phyloP scores from a whole-genome alignment of 2,113 vertebrate genomes.

The Mastomys coucha region DNA sequence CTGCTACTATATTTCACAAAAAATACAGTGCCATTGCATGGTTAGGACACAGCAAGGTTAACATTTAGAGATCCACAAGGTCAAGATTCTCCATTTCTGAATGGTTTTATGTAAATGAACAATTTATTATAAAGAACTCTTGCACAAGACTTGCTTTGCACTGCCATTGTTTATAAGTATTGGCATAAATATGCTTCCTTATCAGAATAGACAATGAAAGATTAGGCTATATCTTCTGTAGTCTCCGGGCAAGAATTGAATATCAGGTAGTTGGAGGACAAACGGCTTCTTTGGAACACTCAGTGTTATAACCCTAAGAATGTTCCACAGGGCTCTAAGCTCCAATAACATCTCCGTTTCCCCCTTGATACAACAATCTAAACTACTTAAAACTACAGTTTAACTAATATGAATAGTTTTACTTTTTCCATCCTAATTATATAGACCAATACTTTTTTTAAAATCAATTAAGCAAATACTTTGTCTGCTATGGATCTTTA shows the following conservation, averaged over 20 bases:
- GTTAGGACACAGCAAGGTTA: background rate
- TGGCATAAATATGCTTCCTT: background rate
- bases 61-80: background rate
- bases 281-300: background rate
- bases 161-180: background rate
- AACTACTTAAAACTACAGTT: slow-evolving; percentile 18
- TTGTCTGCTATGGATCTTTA: background rate
- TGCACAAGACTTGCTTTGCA: background rate
- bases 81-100: background rate
- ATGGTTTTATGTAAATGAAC: background rate
- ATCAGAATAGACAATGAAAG: background rate
- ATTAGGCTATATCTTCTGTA: background rate
- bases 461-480: background rate
- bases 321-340: background rate
- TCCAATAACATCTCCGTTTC: background rate
- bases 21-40: background rate
- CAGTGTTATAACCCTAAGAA: background rate
- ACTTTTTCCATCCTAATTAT: background rate
- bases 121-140: background rate
- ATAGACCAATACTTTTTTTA: background rate
- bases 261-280: background rate
- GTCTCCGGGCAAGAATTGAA: background rate
- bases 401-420: background rate
- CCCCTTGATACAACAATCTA: background rate
- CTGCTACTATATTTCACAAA: background rate